phyloP scores from a whole-genome alignment of 2,797 vertebrate genomes.

The Sebastes steindachneri region DNA sequence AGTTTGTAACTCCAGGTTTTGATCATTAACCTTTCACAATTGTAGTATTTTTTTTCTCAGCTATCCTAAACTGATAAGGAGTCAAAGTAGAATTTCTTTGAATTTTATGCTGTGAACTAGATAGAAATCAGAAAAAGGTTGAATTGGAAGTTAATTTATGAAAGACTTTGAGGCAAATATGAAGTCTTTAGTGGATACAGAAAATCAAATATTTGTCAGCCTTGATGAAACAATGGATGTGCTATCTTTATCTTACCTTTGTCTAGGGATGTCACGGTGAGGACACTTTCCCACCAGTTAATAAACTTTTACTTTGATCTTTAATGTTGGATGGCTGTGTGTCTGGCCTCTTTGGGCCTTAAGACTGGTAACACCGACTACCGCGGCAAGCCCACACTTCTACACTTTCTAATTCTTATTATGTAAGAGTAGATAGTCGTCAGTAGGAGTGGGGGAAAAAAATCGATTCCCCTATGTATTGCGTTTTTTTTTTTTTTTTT shows the following conservation, averaged over 20 bases:
- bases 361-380: too few relatives aligned
- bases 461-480: too few relatives aligned
- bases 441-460: too few relatives aligned
- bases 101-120: background rate
- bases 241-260: background rate
- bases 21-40: background rate
- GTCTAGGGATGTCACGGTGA: too few relatives aligned
- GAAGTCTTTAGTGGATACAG: background rate
- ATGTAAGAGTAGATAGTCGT: too few relatives aligned
- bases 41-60: background rate
- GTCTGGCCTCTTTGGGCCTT: too few relatives aligned
- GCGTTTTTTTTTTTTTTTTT: too few relatives aligned
- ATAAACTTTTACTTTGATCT: too few relatives aligned
- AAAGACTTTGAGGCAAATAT: background rate
- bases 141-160: constrained; percentile 4
- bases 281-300: too few relatives aligned
- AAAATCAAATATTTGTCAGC: background rate
- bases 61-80: background rate
- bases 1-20: background rate
- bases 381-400: too few relatives aligned
- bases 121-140: background rate
- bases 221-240: background rate
- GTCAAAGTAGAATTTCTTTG: background rate
- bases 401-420: background rate
- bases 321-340: too few relatives aligned